Base-by-base conservation (phyloP, 2,888 invertebrate species). In the Sialis lutaria region DNA sequence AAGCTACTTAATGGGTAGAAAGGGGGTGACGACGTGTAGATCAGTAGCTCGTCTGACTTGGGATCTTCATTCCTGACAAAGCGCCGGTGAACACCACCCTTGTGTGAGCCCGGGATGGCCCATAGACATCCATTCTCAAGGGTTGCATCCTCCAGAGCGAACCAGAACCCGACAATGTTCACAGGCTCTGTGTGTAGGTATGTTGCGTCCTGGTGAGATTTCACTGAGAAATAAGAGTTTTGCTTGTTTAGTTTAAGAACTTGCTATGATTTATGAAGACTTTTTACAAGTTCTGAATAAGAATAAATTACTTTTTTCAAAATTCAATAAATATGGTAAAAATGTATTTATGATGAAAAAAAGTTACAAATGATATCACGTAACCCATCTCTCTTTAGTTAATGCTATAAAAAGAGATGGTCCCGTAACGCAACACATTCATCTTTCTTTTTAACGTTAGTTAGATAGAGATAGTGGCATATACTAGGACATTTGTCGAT, bases 61-160 rank as follows among this genome's bases (percentile, higher is more conserved):
- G 69, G 65, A 52, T 86, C 82, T 0, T 81, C 76, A 60, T 83
- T 89, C 50, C 82, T 71, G 0, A 80, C 56, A 56, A 83, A 66
- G 54, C 83, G 72, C 44, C 84, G 69, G 56, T 86, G 84, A 0
- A 86, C 77, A 0, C 82, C 85, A 42, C 82, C 79, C 59, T 81
- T 84, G 64, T 98, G 96, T 0, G 97, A 96, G 1, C 91, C 91
- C 13, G 84, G 83, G 3, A 86, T 79, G 58, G 95, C 84, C 78
- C 88, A 90, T 5, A 99, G 70, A 58, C 97, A 98, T 5, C 98
- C 96, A 62, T 98, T 98, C 59, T 93, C 84, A 10, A 79, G 52
- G 0, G 87, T 90, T 0, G 93, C 88, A 58, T 97, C 92, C 58
- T 97, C 93, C 5, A 98, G 65, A 0, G 98, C 92, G 52, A 98